Evolutionary conservation across 30 jellyfish, hydroid and myxozoan genomes (phyloP), one percentile per base, ranked within the genome.

Genomic region (Aurelia aurita): DNA sequence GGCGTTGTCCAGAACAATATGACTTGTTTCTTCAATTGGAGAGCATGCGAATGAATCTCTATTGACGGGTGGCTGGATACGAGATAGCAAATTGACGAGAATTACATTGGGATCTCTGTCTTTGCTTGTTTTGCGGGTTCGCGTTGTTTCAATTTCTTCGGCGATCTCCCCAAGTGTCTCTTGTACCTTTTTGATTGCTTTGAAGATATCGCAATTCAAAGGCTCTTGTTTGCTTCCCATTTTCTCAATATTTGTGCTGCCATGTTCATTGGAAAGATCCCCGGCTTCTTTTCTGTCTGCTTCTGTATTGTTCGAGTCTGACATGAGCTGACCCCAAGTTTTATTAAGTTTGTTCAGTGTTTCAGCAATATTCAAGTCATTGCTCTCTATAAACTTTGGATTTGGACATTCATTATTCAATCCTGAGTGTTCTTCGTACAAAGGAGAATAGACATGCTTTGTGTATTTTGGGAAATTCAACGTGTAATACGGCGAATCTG

Each of bases 81-180:
- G 82, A 15, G 98, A 85, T 25, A 91, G 77, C 79, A 86, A 79
- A 69, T 91, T 74, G 29, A 90, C 55, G 58, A 91, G 77, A 32
- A 91, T 87, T 26, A 85, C 86, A 61, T 85, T 91, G 22, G 98
- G 96, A 73, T 91, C 98, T 58, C 93, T 43, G 58, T 79, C 85
- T 51, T 53, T 73, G 89, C 89, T 73, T 15, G 85, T n/a, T 55
- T 64, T 66, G 19, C 89, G 73, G 13, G 82, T 77, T 27, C 87
- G 82, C 45, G 93, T 58, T 16, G 78, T 71, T 31, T 85, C 86
- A 13, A 91, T 70, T 66, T 91, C 98, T 14, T 70, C 79, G 6
- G 96, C 89, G 22, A 91, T 85, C 77, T 91, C 98, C 0, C 82
- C 79, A 77, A 91, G 81, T 16, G 98, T 91, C 23, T 91, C 91